phyloP scores from a whole-genome alignment of 1,140 invertebrate species.

The Neodiprion pinetum region DNA sequence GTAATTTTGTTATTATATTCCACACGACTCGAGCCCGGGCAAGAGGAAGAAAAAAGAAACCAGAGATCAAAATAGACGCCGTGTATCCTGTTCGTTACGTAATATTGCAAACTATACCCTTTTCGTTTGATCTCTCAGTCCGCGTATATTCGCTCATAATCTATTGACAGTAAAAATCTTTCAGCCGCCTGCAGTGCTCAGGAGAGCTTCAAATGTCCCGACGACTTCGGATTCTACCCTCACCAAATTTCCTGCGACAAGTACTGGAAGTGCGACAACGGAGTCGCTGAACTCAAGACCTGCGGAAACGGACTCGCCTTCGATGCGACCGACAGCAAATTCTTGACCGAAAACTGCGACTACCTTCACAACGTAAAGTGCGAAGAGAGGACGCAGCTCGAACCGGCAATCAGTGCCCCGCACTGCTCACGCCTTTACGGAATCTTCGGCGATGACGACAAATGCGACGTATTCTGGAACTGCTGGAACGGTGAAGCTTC shows the following conservation, averaged over 20 bases:
- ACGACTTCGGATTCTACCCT: constrained; percentile 94
- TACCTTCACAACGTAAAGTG: constrained; percentile 96
- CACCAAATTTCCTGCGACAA: constrained; percentile 91
- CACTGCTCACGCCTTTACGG: constrained; percentile 90
- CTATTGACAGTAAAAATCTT: constrained; percentile 34
- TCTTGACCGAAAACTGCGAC: constrained; percentile 92
- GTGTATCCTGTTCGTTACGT: too few species aligned
- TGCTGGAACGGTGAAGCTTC: constrained; percentile 95
- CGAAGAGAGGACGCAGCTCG: constrained; percentile 84
- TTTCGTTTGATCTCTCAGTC: background rate
- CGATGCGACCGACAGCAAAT: constrained; percentile 87
- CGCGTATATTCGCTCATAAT: background rate
- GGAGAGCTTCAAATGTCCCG: constrained; percentile 90
- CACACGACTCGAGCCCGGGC: too few species aligned
- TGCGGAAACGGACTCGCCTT: constrained; percentile 95
- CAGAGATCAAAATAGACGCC: too few species aligned
- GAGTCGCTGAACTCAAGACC: constrained; percentile 86
- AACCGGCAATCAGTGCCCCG: constrained; percentile 84
- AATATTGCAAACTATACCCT: too few species aligned
- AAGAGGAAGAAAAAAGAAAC: too few species aligned
- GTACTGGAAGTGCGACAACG: constrained; percentile 95
- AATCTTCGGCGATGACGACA: constrained; percentile 87
- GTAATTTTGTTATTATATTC: too few species aligned
- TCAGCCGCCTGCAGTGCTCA: constrained; percentile 69
- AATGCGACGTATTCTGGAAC: constrained; percentile 95